Conservation (phyloP, 2,888 invertebrate genomes). For the Buathra laborator region DNA sequence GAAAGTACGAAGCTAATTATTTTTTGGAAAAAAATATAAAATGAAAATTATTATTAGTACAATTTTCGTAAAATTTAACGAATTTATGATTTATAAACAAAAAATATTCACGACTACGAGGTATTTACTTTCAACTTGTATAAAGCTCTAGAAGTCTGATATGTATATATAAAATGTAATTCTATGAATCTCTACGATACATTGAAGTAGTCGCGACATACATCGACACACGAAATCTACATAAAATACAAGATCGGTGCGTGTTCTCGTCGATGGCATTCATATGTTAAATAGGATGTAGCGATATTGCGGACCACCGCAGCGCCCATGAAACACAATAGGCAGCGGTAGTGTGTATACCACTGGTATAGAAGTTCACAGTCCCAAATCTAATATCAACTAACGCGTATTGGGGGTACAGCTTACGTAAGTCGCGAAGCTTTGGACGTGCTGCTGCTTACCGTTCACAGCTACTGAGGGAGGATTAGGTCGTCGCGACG, state of each 20-base stretch:
- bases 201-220: conserved; percentile 20
- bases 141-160: not conserved
- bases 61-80: too few species aligned
- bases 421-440: conserved; percentile 61
- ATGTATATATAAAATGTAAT: not conserved
- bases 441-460: conserved; percentile 53
- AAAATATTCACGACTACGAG: too few species aligned
- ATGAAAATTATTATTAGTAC: too few species aligned
- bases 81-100: too few species aligned
- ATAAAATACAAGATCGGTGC: conserved; percentile 2
- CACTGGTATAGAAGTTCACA: conserved; percentile 38
- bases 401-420: conserved; percentile 53
- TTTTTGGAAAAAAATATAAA: not conserved
- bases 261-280: conserved; percentile 46
- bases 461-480: conserved; percentile 58
- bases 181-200: not conserved
- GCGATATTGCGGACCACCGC: conserved; percentile 65
- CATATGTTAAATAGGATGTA: conserved; percentile 56
- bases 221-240: conserved; percentile 25
- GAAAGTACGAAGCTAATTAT: not conserved
- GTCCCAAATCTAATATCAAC: conserved; percentile 70
- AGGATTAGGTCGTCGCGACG: conserved; percentile 65
- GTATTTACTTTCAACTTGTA: too few species aligned
- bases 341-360: not conserved
- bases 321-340: conserved; percentile 42